Evolutionary conservation across 2,888 invertebrate species (phyloP).

Genomic region (Heteromyza rotundicornis): DNA sequence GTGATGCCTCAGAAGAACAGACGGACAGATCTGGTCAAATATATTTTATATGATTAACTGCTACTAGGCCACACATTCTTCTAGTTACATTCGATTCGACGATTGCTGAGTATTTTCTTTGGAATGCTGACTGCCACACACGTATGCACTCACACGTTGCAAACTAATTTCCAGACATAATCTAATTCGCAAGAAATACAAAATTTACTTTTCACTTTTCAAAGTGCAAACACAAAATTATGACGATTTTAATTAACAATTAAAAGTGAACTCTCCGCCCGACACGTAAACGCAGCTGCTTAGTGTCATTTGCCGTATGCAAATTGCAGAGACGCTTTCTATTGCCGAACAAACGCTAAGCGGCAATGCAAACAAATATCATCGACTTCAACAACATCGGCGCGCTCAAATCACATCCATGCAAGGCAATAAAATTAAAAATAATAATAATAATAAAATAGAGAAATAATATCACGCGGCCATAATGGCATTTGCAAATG

Average conservation of each 20-base stretch:
- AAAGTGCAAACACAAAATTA: neutral
- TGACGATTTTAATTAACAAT: neutral
- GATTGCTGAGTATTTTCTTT: no score
- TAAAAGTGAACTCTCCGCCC: neutral
- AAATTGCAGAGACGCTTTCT: neutral
- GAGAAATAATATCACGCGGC: neutral
- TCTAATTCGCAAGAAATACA: neutral
- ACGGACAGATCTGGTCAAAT: no score
- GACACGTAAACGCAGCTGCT: no score
- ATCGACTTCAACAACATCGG: neutral
- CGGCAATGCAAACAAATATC: neutral
- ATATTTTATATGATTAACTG: no score
- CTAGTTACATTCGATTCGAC: no score
- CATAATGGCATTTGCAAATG: neutral
- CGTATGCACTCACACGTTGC: no score
- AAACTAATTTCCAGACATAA: neutral
- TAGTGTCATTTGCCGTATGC: neutral
- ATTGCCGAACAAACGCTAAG: no score
- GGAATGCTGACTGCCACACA: no score
- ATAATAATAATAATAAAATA: neutral
- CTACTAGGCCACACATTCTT: no score
- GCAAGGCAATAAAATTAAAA: conserved; percentile 5
- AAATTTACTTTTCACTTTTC: neutral
- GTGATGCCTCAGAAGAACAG: no score
- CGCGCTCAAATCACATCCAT: neutral